phyloP scores from a whole-genome alignment of 2,113 vertebrate genomes.

The Malaclemys terrapin region DNA sequence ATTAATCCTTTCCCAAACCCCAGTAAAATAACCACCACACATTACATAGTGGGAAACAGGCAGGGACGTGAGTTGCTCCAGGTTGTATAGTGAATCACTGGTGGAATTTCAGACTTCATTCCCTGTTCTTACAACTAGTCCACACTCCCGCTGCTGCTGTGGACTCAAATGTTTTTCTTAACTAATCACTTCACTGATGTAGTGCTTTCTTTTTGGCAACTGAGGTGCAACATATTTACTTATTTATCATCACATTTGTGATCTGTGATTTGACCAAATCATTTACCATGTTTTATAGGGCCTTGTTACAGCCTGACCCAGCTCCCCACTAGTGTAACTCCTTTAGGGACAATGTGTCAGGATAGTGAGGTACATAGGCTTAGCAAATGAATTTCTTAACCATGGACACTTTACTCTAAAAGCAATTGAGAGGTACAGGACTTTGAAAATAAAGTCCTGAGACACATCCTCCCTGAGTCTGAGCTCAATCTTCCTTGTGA shows the following conservation, averaged over 20 bases:
- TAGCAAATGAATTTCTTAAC: not conserved
- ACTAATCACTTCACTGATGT: slow-evolving; percentile 19
- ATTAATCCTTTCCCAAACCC: slow-evolving; percentile 18
- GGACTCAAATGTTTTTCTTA: not conserved
- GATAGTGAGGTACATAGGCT: not conserved
- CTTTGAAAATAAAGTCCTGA: not conserved
- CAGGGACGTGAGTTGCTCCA: not conserved
- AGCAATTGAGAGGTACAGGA: not conserved
- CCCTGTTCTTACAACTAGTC: not conserved
- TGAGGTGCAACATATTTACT: slow-evolving; percentile 30
- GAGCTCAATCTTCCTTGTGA: not conserved
- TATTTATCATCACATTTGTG: not conserved
- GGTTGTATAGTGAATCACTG: not conserved
- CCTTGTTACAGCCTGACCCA: not conserved
- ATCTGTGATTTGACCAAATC: not conserved
- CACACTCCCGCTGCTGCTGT: not conserved
- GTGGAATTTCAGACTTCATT: not conserved
- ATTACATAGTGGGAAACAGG: not conserved
- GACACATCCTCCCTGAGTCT: not conserved
- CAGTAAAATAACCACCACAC: not conserved
- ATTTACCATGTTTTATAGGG: not conserved
- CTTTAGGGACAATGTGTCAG: too few relatives aligned
- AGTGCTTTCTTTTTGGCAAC: not conserved
- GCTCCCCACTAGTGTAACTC: not conserved
- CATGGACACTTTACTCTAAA: not conserved